These are phyloP conservation scores for Phoxinus phoxinus DNA, from an alignment of 2,113 vertebrate species.

Conservation along the genomic window DNA sequence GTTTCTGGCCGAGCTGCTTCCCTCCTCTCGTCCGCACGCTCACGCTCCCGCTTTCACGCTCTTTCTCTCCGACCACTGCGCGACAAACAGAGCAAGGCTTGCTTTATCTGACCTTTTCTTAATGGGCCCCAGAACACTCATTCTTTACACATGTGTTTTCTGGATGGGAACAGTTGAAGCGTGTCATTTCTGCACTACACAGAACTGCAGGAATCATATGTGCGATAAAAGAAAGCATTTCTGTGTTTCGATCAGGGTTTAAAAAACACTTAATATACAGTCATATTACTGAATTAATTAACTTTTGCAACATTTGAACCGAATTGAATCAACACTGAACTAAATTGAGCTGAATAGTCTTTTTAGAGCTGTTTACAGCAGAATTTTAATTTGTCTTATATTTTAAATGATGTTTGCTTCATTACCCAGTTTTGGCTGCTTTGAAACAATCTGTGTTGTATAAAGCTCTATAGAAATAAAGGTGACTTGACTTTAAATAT, in stretches of 20 bases:
- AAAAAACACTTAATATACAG: too few relatives aligned
- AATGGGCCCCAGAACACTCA: neutral
- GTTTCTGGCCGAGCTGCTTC: slow-evolving; percentile 75
- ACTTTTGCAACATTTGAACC: too few relatives aligned
- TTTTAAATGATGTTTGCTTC: too few relatives aligned
- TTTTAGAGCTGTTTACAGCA: too few relatives aligned
- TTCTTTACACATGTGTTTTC: neutral
- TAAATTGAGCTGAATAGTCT: too few relatives aligned
- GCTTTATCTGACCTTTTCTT: neutral
- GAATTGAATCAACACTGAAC: too few relatives aligned
- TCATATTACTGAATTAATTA: too few relatives aligned
- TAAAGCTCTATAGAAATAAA: too few relatives aligned
- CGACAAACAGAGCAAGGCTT: neutral
- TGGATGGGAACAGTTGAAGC: neutral
- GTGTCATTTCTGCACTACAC: neutral
- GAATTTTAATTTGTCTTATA: too few relatives aligned
- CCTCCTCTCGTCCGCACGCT: slow-evolving; percentile 80
- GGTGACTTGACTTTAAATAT: too few relatives aligned
- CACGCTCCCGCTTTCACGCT: slow-evolving; percentile 75
- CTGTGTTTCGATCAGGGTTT: neutral
- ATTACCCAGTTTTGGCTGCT: too few relatives aligned
- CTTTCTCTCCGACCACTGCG: slow-evolving; percentile 84
- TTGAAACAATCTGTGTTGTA: too few relatives aligned
- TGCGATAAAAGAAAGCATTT: neutral
- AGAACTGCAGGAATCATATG: neutral